Evolutionary conservation across 2,113 vertebrate genomes (phyloP).

Genomic region (Chiloscyllium plagiosum): DNA sequence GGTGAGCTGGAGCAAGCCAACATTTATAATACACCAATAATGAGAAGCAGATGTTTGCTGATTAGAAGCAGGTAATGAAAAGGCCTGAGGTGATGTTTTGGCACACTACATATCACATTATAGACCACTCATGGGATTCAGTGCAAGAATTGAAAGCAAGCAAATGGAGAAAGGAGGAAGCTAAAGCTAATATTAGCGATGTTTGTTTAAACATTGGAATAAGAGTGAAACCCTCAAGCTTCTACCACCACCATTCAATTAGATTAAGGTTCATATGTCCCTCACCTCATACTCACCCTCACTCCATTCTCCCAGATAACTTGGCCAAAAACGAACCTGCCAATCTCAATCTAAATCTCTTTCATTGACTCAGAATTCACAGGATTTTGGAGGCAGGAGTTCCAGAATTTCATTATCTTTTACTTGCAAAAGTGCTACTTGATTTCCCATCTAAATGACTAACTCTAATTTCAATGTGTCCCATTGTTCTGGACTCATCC

Average conservation of each 20-base stretch:
- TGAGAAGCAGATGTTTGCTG: conserved; percentile 9
- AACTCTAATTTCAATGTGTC: not conserved
- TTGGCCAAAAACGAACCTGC: not conserved
- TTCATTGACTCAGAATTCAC: not conserved
- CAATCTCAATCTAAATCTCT: not conserved
- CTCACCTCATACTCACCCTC: not conserved
- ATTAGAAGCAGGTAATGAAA: not conserved
- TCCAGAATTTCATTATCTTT: not conserved
- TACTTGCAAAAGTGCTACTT: not conserved
- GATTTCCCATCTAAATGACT: not conserved
- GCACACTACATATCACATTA: not conserved
- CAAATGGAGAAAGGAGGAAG: not conserved
- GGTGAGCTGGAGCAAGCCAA: not conserved
- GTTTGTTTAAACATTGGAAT: not conserved
- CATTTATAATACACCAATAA: not conserved
- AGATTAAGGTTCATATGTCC: not conserved
- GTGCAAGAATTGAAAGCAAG: not conserved
- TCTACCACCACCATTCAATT: not conserved
- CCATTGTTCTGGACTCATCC: not conserved
- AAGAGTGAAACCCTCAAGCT: not conserved
- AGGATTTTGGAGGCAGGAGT: not conserved
- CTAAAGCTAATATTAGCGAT: not conserved
- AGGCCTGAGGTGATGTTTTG: not conserved
- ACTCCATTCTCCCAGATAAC: not conserved
- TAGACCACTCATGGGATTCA: not conserved